Base-by-base conservation (phyloP, 2,797 vertebrate genomes). In the Cyclura pinguis region DNA sequence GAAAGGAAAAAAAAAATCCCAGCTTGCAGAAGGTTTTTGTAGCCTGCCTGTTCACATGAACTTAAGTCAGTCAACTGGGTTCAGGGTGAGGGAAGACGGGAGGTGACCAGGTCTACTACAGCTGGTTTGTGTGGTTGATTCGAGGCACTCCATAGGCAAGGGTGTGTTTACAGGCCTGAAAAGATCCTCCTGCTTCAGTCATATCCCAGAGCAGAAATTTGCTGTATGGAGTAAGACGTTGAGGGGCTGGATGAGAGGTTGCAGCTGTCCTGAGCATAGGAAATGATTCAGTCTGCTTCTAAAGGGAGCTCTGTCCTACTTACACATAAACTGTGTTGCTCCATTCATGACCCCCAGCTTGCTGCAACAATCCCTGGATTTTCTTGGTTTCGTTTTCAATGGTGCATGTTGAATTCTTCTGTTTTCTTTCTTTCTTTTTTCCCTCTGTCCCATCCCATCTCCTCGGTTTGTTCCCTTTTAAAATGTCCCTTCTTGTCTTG, bases 371-470 rank as follows among this genome's bases (percentile, higher is more conserved):
- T 85, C 86, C 57, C 64, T 78, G 76, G 0, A 72, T 90, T 95
- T 94, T 92, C 88, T 93, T 42, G 95, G 91, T 83, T 92, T 67
- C 47, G 2, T 89, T 83, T 94, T 91, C 85, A 94, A 85, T 94
- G 91, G 91, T 96, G 89, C 94, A 91, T 95, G 93, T 96, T 82
- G 77, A 95, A 57, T 90, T 92, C 74, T 93, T 93, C 4, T 88
- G 77, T 89, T 92, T 95, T 89, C 89, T 96, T 95, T 94, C 91
- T 96, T 95, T 95, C 93, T 59, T 94, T 1, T 91, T 94, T 96
- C 69, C 55, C 83, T 50, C 52, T 86, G 90, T 90, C 80, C 84
- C 74, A 89, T 29, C 0, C 73, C 52, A 50, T n/a, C 85, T 50
- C 67, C 67, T 69, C 1, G 67, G 67, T 81, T 67, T 77, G 91